Evolutionary conservation across 2,113 vertebrate species (phyloP).

Genomic region (Tetrax tetrax): DNA sequence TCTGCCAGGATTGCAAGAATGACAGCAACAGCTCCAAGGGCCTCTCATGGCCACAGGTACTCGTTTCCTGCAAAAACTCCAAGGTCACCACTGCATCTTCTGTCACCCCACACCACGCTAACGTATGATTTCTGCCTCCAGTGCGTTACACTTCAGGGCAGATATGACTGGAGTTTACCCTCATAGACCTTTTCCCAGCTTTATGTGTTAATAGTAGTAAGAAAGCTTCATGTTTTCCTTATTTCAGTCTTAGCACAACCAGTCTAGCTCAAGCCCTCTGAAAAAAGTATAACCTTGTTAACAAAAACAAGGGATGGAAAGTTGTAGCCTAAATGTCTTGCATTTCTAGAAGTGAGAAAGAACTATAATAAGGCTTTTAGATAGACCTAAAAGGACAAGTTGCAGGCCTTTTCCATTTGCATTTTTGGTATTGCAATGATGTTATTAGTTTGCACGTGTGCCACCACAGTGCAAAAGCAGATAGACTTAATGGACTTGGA

Average conservation of each 20-base stretch:
- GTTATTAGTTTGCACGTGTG: rapidly evolving
- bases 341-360: not conserved
- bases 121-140: not conserved
- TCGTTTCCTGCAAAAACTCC: not conserved
- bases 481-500: not conserved
- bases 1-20: not conserved
- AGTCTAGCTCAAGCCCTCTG: not conserved
- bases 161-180: not conserved
- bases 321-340: not conserved
- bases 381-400: not conserved
- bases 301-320: not conserved
- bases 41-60: not conserved
- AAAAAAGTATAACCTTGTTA: not conserved
- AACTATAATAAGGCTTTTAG: not conserved
- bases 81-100: not conserved
- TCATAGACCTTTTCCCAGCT: not conserved
- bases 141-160: not conserved
- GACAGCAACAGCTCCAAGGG: not conserved
- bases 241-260: not conserved
- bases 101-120: not conserved
- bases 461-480: not conserved
- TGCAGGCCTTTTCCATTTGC: not conserved
- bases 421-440: not conserved
- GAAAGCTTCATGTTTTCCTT: not conserved
- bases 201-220: not conserved